phyloP scores from a whole-genome alignment of 1,140 invertebrate species.

The Pseudomyrmex concolor region DNA sequence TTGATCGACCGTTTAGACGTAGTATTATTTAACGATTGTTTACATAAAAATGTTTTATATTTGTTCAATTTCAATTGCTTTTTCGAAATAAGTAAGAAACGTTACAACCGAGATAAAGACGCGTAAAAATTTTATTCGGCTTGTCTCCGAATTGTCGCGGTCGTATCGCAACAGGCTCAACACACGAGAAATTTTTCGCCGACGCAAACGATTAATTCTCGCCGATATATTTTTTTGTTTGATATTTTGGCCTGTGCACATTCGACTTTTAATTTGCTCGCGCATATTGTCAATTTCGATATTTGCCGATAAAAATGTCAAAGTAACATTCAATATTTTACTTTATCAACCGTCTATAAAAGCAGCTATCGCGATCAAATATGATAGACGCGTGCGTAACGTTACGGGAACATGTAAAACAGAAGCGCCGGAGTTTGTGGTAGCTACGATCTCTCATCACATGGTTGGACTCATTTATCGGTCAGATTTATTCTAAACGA shows the following conservation, averaged over 20 bases:
- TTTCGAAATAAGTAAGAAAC: background rate
- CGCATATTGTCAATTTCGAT: constrained; percentile 49
- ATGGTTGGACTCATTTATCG: constrained; percentile 15
- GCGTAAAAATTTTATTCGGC: constrained; percentile 25
- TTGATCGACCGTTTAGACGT: background rate
- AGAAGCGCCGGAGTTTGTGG: background rate
- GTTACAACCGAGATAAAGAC: constrained; percentile 10
- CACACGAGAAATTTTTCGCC: constrained; percentile 28
- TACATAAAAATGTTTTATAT: background rate
- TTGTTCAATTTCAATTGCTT: background rate
- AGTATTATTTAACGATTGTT: background rate
- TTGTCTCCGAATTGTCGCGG: constrained; percentile 48
- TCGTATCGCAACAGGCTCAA: constrained; percentile 8
- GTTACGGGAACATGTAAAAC: constrained; percentile 12
- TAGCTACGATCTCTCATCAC: background rate
- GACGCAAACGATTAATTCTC: constrained; percentile 48
- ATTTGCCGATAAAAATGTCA: constrained; percentile 53
- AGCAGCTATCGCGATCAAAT: constrained; percentile 46
- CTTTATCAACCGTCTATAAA: constrained; percentile 21
- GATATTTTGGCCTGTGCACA: constrained; percentile 14
- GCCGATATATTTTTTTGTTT: constrained; percentile 38
- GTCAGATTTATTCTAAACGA: constrained; percentile 31
- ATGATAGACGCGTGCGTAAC: background rate
- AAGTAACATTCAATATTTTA: constrained; percentile 51
- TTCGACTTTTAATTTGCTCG: constrained; percentile 53